These are phyloP conservation scores for Phlogophora meticulosa DNA, from an alignment of 2,888 invertebrate species.

Conservation along the genomic window DNA sequence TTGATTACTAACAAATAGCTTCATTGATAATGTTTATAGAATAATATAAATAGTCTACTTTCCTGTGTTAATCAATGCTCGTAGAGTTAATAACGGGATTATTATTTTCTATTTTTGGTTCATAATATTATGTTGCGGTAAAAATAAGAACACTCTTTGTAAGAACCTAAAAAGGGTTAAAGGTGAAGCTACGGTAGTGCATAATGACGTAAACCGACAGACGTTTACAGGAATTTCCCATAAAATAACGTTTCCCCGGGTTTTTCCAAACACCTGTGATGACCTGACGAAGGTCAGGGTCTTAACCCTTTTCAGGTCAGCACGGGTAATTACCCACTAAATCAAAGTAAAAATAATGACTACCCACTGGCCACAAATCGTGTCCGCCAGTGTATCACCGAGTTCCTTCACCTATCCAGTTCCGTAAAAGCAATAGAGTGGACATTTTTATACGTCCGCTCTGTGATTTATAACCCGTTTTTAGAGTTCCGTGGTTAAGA, in stretches of 20 bases:
- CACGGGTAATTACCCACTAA: not conserved
- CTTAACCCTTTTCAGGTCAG: conserved; percentile 4
- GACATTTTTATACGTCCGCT: conserved; percentile 69
- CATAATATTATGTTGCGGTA: too few relatives aligned
- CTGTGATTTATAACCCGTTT: conserved; percentile 65
- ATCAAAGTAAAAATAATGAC: conserved; percentile 30
- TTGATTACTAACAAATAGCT: too few relatives aligned
- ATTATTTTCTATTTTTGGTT: too few relatives aligned
- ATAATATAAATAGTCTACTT: too few relatives aligned
- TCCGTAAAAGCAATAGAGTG: conserved; percentile 63
- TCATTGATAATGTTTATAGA: too few relatives aligned
- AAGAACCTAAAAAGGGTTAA: too few relatives aligned
- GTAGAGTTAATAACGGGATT: too few relatives aligned
- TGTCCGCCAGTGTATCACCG: conserved; percentile 51
- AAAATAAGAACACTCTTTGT: too few relatives aligned
- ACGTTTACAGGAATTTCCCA: too few relatives aligned
- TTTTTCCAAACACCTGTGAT: not conserved
- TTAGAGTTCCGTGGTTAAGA: conserved; percentile 45
- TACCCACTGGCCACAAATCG: conserved; percentile 23
- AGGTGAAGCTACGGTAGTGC: too few relatives aligned
- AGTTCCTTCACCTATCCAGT: conserved; percentile 71
- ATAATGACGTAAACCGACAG: not conserved
- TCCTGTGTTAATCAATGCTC: too few relatives aligned
- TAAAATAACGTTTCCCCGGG: not conserved
- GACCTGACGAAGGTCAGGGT: not conserved